Evolutionary conservation across 2,797 vertebrate genomes (phyloP), one percentile per base, ranked within the genome.

Genomic region (Merluccius polli): DNA sequence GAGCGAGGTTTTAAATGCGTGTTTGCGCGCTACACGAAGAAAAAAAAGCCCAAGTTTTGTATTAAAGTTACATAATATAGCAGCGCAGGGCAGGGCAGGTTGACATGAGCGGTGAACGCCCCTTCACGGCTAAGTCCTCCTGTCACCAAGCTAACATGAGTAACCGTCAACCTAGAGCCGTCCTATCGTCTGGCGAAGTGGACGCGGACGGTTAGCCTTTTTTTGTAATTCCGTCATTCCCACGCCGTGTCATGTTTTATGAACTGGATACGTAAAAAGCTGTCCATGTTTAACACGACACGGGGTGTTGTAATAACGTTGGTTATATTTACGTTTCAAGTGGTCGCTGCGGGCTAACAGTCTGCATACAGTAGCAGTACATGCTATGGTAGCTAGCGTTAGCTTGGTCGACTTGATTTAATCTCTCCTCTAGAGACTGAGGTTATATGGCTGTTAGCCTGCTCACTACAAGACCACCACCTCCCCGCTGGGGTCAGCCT

Each of bases 41-140:
- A 13, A 48, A 48, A 18, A 13, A 48, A 35, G 8, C 33, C 44
- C 44, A 48, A 24, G 52, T 59, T 35, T 68, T 30, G 24, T 29
- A 78, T 85, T 85, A 85, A 89, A 90, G 88, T 92, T 91, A 91
- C 88, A 89, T 90, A 92, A 92, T 83, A 72, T 41, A 79, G 82
- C 82, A 81, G 85, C 78, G 88, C 79, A 80, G 74, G 59, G 70
- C 80, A 81, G 84, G 82, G 87, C 86, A 88, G 89, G 90, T 90
- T 92, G 90, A 91, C 92, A 92, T 90, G 88, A 76, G 70, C 75
- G 83, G 90, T 87, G 83, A 89, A 92, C 92, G 90, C 92, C 92
- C 90, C 90, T 90, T 83, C 81, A 65, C 73, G 79, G 75, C 79
- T 78, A 80, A 79, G 84, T 84, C 83, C 91, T 21, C 89, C 88